Conservation (phyloP, 1,140 invertebrate genomes). For the Luehdorfia chinensis region DNA sequence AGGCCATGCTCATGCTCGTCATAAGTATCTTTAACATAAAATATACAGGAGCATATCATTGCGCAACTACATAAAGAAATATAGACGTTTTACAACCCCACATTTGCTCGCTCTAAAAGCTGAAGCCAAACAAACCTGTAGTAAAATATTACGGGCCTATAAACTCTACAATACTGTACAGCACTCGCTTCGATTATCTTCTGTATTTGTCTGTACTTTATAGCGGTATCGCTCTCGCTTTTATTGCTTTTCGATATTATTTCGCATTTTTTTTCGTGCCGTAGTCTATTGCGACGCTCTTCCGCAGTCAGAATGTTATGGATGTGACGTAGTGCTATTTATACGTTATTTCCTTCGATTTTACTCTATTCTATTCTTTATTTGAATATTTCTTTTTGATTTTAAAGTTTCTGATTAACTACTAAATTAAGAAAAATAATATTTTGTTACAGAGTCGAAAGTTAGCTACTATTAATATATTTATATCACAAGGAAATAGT, state of each 20-base stretch:
- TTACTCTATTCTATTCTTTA: no score
- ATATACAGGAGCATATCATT: no score
- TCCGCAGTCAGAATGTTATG: slow-evolving; percentile 23
- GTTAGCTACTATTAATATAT: no score
- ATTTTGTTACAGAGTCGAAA: no score
- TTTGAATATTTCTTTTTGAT: no score
- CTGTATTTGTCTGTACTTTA: slow-evolving; percentile 70
- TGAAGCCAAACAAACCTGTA: slow-evolving; percentile 40
- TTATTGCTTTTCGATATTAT: slow-evolving; percentile 73
- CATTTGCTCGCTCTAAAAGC: slow-evolving; percentile 35
- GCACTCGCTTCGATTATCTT: slow-evolving; percentile 66
- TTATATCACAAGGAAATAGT: no score
- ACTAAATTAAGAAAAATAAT: no score
- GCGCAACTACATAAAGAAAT: slow-evolving; percentile 25
- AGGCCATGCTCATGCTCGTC: no score
- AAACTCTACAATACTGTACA: slow-evolving; percentile 62
- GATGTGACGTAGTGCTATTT: slow-evolving; percentile 23
- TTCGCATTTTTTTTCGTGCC: slow-evolving; percentile 59
- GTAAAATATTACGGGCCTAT: slow-evolving; percentile 71
- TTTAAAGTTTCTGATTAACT: no score
- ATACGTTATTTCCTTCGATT: no score
- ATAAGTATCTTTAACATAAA: no score
- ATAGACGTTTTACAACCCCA: slow-evolving; percentile 12
- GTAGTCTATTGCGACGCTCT: slow-evolving; percentile 39
- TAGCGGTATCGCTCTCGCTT: slow-evolving; percentile 55